phyloP scores from a whole-genome alignment of 2,113 vertebrate genomes.

The Corythaeola cristata region DNA sequence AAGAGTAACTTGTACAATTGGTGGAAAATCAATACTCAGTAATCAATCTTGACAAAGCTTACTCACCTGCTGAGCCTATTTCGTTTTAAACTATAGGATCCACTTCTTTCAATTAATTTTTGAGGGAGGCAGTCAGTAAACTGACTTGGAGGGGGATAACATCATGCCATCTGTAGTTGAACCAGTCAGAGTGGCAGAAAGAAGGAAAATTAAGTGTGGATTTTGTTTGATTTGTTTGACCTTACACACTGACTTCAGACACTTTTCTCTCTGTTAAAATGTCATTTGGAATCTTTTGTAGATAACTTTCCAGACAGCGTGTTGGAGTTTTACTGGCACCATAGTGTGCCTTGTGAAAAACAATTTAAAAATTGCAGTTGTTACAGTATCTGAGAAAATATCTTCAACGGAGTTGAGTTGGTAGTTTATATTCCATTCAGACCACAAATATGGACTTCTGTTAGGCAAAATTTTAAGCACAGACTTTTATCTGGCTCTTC shows the following conservation, averaged over 20 bases:
- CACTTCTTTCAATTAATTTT: slow-evolving; percentile 58
- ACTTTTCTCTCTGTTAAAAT: slow-evolving; percentile 46
- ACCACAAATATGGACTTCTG: background rate
- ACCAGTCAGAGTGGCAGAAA: background rate
- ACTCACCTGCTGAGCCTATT: slow-evolving; percentile 54
- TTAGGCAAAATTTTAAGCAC: background rate
- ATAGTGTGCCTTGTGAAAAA: slow-evolving; percentile 11
- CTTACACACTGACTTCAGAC: slow-evolving; percentile 6
- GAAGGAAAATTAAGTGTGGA: slow-evolving; percentile 22
- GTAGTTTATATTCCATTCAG: background rate
- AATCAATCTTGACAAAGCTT: slow-evolving; percentile 50
- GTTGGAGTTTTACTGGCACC: slow-evolving; percentile 30
- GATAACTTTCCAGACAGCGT: background rate
- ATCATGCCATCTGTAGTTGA: background rate
- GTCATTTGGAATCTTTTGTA: slow-evolving; percentile 33
- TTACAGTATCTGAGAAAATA: background rate
- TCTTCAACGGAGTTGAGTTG: background rate
- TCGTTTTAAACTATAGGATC: slow-evolving; percentile 42
- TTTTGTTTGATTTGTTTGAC: slow-evolving; percentile 55
- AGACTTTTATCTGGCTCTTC: background rate
- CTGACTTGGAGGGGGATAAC: background rate
- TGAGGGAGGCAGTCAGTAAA: slow-evolving; percentile 25
- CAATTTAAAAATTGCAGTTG: slow-evolving; percentile 26
- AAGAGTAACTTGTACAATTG: slow-evolving; percentile 20
- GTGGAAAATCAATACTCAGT: slow-evolving; percentile 55